Evolutionary conservation across 2,888 invertebrate species (phyloP).

Genomic region (Polymixis flavicincta): DNA sequence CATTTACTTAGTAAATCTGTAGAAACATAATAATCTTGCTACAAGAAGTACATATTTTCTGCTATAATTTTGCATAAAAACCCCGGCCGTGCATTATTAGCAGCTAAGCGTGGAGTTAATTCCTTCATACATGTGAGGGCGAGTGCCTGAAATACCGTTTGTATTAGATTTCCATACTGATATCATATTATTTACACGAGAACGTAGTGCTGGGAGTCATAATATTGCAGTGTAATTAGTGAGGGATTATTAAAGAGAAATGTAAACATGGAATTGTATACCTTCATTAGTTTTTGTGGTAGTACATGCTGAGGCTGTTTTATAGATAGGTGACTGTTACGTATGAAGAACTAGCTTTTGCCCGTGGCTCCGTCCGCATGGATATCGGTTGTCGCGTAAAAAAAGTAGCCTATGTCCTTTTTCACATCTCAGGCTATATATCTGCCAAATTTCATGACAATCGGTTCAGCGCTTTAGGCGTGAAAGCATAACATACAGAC

Average conservation of each 20-base stretch:
- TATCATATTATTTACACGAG: slow-evolving; percentile 24
- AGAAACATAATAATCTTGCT: neutral
- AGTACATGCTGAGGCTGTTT: neutral
- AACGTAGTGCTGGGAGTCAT: neutral
- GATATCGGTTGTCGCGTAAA: too few relatives aligned
- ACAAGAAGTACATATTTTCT: neutral
- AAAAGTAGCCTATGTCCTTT: too few relatives aligned
- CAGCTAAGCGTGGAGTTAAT: slow-evolving; percentile 11
- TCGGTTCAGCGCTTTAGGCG: too few relatives aligned
- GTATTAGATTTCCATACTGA: slow-evolving; percentile 44
- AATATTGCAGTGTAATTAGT: slow-evolving; percentile 5
- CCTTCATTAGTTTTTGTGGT: neutral
- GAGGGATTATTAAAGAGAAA: neutral
- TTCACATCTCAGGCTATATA: too few relatives aligned
- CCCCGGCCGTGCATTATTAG: slow-evolving; percentile 1
- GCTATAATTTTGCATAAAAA: slow-evolving; percentile 3
- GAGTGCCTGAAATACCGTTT: slow-evolving; percentile 17
- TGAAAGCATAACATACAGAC: too few relatives aligned
- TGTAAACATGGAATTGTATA: neutral
- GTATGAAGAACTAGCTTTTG: too few relatives aligned
- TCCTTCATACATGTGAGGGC: slow-evolving; percentile 27
- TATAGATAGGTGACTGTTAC: too few relatives aligned
- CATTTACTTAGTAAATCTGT: too few relatives aligned
- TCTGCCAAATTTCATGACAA: too few relatives aligned
- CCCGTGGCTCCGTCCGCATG: too few relatives aligned